phyloP scores from a whole-genome alignment of 2,888 invertebrate species.

The Molanna angustata region DNA sequence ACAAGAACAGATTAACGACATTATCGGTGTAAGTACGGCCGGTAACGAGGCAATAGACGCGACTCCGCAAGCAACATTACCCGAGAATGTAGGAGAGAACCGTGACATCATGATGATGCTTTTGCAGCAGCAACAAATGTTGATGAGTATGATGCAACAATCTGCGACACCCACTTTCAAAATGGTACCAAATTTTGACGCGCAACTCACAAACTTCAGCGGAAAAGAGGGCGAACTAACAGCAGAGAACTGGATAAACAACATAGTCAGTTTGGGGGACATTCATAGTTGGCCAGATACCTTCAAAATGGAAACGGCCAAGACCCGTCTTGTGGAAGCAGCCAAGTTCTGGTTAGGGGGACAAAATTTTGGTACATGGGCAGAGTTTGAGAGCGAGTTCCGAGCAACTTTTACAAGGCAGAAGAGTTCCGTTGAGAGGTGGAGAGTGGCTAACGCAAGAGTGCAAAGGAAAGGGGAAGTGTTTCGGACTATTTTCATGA shows the following conservation, averaged over 20 bases:
- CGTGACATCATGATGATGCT: neutral
- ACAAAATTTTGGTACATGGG: neutral
- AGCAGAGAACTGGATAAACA: neutral
- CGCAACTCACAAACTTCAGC: neutral
- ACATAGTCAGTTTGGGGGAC: neutral
- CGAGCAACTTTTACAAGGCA: neutral
- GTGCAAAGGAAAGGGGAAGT: neutral
- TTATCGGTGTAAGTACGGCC: no score
- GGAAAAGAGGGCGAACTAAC: neutral
- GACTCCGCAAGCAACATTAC: no score
- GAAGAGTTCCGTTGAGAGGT: neutral
- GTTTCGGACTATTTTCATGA: neutral
- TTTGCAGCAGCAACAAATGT: neutral
- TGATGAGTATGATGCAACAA: neutral
- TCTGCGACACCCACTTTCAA: no score
- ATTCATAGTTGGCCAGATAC: neutral
- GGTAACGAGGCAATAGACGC: no score
- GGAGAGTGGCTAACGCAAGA: neutral
- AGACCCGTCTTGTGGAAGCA: neutral
- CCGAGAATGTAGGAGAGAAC: no score
- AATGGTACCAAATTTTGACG: neutral
- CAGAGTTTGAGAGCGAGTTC: neutral
- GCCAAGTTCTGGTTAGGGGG: constrained; percentile 2
- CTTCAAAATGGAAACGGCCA: neutral
- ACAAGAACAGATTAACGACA: no score